Base-by-base conservation (phyloP, 1,140 invertebrate genomes). In the Cotesia chilonis region DNA sequence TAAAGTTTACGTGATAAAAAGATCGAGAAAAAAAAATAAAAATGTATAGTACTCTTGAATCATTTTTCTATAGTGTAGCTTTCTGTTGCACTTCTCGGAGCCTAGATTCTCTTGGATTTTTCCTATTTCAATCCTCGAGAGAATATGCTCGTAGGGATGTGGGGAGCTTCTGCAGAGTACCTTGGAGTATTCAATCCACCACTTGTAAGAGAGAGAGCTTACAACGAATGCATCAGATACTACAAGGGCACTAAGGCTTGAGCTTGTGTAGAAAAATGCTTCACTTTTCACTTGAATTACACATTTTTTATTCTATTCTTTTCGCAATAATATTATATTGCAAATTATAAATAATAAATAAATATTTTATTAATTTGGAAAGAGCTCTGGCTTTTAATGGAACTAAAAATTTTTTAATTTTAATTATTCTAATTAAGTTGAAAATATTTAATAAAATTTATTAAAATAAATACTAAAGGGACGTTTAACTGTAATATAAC, bases 161-260 rank as follows among this genome's bases (percentile, higher is more conserved):
- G 65, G 51, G 60, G 68, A 57, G 47, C 28, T 71, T 65, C 28
- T 71, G 6, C 57, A 71, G 63, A 71, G 70, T 65, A 52, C 70
- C 70, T 66, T 71, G 10, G 61, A 71, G 70, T 71, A 71, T 64
- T 71, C 70, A 71, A 71, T 71, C 70, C 70, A 61, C 37, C 52
- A 71, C 61, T 71, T 61, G 41, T 14, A 14, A 14, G 14, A 71
- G 60, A 14, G 59, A 52, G 35, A 71, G 70, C 70, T 71, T 65
- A 71, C 60, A 71, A 35, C 63, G 70, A 71, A 71, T 71, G 63
- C 70, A 41, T 66, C 52, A 57, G 65, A 66, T 66, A 66, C 64
- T 47, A 41, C 38, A 47, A 47, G 41, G 41, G 41, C 41, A 47
- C 41, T 47, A 2, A n/a, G 17, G 20, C 64, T 51, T 66, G 37